Evolutionary conservation across 2,797 vertebrate species (phyloP).

Genomic region (Acipenser transmontanus): DNA sequence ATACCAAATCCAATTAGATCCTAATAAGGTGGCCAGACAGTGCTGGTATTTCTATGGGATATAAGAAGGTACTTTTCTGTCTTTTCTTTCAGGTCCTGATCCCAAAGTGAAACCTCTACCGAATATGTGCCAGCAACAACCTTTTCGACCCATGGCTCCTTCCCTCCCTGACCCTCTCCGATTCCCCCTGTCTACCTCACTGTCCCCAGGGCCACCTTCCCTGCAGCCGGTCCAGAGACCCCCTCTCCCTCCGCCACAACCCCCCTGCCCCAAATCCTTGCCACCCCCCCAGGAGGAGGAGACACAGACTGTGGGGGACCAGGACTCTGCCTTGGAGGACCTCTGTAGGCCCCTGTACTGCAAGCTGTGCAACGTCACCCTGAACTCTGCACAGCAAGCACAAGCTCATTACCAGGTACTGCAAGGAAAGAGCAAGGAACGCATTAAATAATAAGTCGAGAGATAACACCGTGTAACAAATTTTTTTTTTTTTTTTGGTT

Average conservation of each 20-base stretch:
- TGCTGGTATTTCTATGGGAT: no score
- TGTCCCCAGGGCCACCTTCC: conserved; percentile 42
- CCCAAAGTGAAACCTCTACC: conserved; percentile 55
- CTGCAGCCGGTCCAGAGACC: conserved; percentile 56
- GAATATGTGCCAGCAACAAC: conserved; percentile 59
- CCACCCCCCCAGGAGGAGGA: conserved; percentile 69
- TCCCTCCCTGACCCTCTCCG: conserved; percentile 40
- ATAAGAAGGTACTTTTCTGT: conserved; percentile 1
- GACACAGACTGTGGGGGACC: conserved; percentile 60
- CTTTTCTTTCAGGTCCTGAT: conserved; percentile 55
- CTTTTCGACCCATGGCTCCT: conserved; percentile 54
- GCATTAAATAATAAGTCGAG: no score
- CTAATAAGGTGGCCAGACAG: no score
- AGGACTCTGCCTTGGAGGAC: conserved; percentile 82
- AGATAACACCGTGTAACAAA: no score
- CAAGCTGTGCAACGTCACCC: conserved; percentile 94
- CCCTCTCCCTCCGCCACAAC: conserved; percentile 49
- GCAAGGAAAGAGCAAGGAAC: no score
- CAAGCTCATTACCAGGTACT: conserved; percentile 96
- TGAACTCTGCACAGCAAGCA: conserved; percentile 95
- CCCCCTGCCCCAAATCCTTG: conserved; percentile 47
- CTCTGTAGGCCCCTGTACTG: conserved; percentile 94
- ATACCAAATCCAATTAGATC: no score
- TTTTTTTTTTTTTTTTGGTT: no score
- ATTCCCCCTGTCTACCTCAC: conserved; percentile 46